A percentile compares a stretch with the other conserved stretches of the same genome.
phyloP scores from a whole-genome alignment of 2,888 invertebrate genomes.

The Vesta saturnalis region DNA sequence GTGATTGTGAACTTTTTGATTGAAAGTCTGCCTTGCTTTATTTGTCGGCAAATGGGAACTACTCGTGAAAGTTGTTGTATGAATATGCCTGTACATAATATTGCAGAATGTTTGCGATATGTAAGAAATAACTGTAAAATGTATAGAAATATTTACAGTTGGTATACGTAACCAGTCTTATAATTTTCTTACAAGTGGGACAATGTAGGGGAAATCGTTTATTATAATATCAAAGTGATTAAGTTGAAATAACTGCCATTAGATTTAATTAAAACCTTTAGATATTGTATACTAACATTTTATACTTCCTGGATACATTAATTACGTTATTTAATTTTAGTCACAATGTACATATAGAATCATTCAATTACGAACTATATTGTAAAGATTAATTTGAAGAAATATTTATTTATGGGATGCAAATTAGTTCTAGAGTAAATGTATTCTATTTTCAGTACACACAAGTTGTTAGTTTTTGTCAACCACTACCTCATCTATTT shows the following conservation, averaged over 20 bases:
- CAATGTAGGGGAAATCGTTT: constrained; percentile 25
- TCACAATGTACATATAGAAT: constrained; percentile 30
- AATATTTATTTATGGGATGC: constrained; percentile 21
- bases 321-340: constrained; percentile 28
- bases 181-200: constrained; percentile 21
- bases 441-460: constrained; percentile 38
- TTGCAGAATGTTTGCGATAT: background rate
- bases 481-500: constrained; percentile 31
- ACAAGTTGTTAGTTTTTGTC: constrained; percentile 33
- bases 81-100: background rate
- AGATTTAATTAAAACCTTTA: constrained; percentile 35
- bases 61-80: too few relatives aligned
- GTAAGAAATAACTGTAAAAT: constrained; percentile 26
- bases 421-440: constrained; percentile 34
- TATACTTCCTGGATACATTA: constrained; percentile 33
- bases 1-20: constrained; percentile 22
- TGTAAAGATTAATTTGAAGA: constrained; percentile 23
- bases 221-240: constrained; percentile 25
- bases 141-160: constrained; percentile 38
- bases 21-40: constrained; percentile 14
- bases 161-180: constrained; percentile 38
- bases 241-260: constrained; percentile 38
- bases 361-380: constrained; percentile 20
- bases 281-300: constrained; percentile 34
- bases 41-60: background rate